Percentiles rank a stretch among this genome's conserved stretches.
phyloP scores from a whole-genome alignment of 2,797 vertebrate species.

The Myotis daubentonii region DNA sequence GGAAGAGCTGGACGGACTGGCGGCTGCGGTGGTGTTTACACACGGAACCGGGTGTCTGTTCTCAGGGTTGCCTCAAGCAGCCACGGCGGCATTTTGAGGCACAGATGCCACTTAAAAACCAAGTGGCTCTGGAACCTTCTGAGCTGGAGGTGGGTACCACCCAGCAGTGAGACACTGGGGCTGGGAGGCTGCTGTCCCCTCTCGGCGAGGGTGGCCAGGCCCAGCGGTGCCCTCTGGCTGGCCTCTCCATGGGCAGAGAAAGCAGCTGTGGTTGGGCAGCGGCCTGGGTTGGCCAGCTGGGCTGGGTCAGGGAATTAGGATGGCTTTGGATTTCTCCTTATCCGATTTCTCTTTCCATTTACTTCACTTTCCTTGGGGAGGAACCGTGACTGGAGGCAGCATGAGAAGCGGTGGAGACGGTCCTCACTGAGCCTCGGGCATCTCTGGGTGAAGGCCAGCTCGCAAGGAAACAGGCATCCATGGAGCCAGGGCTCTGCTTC shows the following conservation, averaged over 20 bases:
- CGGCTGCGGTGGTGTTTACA: neutral
- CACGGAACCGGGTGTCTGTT: neutral
- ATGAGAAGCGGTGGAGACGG: neutral
- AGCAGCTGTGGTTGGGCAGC: neutral
- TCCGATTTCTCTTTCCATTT: neutral
- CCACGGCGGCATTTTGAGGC: conserved; percentile 35
- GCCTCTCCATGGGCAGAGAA: neutral
- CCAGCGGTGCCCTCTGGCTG: neutral
- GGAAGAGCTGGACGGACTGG: conserved; percentile 10
- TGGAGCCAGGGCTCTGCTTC: neutral
- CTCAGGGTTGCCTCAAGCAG: neutral
- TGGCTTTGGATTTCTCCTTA: neutral
- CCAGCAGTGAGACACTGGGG: neutral
- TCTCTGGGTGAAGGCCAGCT: neutral
- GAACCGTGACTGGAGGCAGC: neutral
- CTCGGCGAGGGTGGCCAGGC: neutral
- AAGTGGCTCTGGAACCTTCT: neutral
- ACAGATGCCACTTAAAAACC: conserved; percentile 54
- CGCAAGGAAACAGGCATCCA: neutral
- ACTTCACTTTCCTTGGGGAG: neutral
- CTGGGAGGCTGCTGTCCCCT: neutral
- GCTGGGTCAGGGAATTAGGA: neutral
- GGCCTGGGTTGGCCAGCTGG: neutral
- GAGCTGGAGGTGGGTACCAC: neutral
- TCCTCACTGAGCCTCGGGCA: neutral